Conservation (phyloP, 2,113 vertebrate species). For the Poeciliopsis retropinna region DNA sequence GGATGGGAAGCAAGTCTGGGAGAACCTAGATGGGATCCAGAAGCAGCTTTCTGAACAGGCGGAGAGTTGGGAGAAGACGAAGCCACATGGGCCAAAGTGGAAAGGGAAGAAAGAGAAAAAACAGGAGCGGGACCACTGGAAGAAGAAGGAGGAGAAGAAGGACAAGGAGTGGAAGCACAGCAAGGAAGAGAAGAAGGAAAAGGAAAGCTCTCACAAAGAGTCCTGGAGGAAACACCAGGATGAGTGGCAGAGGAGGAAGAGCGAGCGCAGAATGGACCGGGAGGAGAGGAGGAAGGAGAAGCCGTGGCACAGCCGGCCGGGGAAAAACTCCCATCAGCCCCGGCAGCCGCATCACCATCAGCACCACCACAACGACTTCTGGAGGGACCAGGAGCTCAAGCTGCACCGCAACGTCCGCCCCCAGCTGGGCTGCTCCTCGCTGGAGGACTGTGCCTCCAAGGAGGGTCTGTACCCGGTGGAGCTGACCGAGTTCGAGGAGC, state of each 20-base stretch:
- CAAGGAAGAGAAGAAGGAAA: slow-evolving; percentile 2
- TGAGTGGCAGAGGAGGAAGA: slow-evolving; percentile 74
- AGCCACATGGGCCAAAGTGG: slow-evolving; percentile 62
- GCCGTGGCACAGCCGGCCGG: slow-evolving; percentile 65
- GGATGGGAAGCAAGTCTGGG: slow-evolving; percentile 62
- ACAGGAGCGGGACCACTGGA: slow-evolving; percentile 54
- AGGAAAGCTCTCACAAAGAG: slow-evolving; percentile 71
- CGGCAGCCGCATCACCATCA: slow-evolving; percentile 16
- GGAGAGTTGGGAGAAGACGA: slow-evolving; percentile 71
- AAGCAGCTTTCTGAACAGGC: slow-evolving; percentile 74
- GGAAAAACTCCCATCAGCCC: slow-evolving; percentile 44
- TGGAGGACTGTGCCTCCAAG: slow-evolving; percentile 81
- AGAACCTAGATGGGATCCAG: slow-evolving; percentile 76
- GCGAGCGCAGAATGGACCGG: slow-evolving; percentile 66
- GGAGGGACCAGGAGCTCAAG: slow-evolving; percentile 73
- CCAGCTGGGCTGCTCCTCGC: slow-evolving; percentile 78
- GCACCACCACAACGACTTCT: slow-evolving; percentile 66
- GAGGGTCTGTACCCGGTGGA: slow-evolving; percentile 86
- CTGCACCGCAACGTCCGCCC: slow-evolving; percentile 71
- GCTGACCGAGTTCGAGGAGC: slow-evolving; percentile 78
- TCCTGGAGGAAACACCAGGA: slow-evolving; percentile 72
- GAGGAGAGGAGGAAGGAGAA: slow-evolving; percentile 76
- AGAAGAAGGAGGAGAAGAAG: slow-evolving; percentile 68
- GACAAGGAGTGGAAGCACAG: slow-evolving; percentile 30
- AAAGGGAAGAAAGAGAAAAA: slow-evolving; percentile 58